Evolutionary conservation across 2,113 vertebrate genomes (phyloP).

Genomic region (Butorides virescens): DNA sequence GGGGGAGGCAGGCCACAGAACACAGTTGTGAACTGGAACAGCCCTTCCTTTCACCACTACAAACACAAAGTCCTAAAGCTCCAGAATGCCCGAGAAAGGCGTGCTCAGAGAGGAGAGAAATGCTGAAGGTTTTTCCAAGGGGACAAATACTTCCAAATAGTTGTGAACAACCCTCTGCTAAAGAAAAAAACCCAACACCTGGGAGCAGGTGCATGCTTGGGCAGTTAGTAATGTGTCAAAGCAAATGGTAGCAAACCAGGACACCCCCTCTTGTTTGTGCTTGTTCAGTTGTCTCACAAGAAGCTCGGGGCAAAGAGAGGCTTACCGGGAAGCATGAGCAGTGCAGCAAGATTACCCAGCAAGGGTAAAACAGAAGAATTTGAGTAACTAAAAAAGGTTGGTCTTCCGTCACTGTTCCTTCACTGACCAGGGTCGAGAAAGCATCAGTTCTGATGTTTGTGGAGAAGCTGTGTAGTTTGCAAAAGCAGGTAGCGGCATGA

Average conservation of each 20-base stretch:
- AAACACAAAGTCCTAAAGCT: not conserved
- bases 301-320: not conserved
- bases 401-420: not conserved
- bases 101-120: not conserved
- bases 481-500: not conserved
- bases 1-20: not conserved
- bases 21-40: not conserved
- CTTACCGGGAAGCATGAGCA: not conserved
- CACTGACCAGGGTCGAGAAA: not conserved
- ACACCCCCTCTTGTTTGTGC: not conserved
- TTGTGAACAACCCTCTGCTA: not conserved
- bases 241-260: not conserved
- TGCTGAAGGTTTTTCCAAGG: not conserved
- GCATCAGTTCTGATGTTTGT: not conserved
- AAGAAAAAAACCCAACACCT: not conserved
- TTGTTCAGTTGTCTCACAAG: not conserved
- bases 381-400: not conserved
- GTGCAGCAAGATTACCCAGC: not conserved
- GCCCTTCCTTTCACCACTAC: not conserved
- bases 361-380: not conserved
- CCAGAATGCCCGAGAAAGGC: not conserved
- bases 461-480: not conserved
- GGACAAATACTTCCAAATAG: not conserved
- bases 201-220: not conserved
- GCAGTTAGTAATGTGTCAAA: not conserved